A percentile compares a stretch with the other conserved stretches of the same genome.
Evolutionary conservation across 2,888 invertebrate species (phyloP).

Genomic region (Acanthosepion esculentum): DNA sequence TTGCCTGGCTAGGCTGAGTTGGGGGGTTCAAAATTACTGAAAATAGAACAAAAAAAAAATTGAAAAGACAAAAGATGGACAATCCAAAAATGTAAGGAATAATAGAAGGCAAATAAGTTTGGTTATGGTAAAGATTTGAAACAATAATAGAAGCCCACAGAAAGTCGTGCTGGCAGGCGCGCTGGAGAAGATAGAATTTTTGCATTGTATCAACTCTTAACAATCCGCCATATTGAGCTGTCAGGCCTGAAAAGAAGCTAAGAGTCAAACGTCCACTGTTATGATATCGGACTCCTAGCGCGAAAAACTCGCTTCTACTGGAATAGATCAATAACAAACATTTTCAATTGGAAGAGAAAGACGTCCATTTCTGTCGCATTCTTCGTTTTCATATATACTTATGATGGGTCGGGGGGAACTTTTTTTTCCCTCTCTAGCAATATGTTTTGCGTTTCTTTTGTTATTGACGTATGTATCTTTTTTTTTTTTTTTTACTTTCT

Average conservation of each 20-base stretch:
- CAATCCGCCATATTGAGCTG: background rate
- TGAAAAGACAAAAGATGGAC: background rate
- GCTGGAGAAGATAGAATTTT: background rate
- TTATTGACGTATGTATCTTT: no score
- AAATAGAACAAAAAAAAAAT: background rate
- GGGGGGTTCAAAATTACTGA: background rate
- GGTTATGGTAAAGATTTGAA: background rate
- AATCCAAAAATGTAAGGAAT: background rate
- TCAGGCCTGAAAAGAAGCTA: background rate
- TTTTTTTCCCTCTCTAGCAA: background rate
- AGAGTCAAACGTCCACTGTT: slow-evolving; percentile 13
- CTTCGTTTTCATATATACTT: background rate
- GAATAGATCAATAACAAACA: background rate
- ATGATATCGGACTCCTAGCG: background rate
- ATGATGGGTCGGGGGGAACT: background rate
- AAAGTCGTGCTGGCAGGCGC: background rate
- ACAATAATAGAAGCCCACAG: background rate
- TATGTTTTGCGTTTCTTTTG: background rate
- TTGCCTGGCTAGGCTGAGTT: background rate
- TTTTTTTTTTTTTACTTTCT: no score
- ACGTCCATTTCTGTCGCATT: background rate
- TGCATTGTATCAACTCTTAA: background rate
- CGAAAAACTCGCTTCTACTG: background rate
- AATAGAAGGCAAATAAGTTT: background rate
- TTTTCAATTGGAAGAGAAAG: background rate